Evolutionary conservation across 2,888 invertebrate species (phyloP).

Genomic region (Amorpha juglandis): DNA sequence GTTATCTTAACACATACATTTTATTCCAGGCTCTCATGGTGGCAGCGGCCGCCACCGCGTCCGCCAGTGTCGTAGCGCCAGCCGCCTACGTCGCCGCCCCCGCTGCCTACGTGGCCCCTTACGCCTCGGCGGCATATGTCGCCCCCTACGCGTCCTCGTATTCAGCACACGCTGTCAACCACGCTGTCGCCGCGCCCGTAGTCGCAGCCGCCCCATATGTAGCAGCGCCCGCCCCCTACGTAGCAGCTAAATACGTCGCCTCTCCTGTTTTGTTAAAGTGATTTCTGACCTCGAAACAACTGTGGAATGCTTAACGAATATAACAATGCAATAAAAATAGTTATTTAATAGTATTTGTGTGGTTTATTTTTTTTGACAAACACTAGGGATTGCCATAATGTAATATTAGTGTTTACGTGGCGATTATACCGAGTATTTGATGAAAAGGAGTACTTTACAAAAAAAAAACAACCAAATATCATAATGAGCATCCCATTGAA

Average conservation of each 20-base stretch:
- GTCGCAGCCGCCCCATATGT: constrained; percentile 24
- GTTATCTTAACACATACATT: no score
- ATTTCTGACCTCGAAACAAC: neutral
- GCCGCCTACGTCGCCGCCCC: constrained; percentile 28
- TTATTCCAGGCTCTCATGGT: constrained; percentile 18
- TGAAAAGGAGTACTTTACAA: no score
- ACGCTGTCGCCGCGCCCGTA: constrained; percentile 30
- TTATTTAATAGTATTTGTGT: neutral
- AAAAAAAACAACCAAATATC: no score
- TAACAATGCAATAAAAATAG: constrained; percentile 1
- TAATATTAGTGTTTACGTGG: neutral
- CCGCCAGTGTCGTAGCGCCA: constrained; percentile 26
- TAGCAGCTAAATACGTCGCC: constrained; percentile 29
- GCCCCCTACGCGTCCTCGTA: constrained; percentile 34
- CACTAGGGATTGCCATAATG: neutral
- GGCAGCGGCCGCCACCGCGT: constrained; percentile 25
- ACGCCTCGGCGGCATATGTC: constrained; percentile 30
- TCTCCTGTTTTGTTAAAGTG: constrained; percentile 28
- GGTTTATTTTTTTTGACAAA: neutral
- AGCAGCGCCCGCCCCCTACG: constrained; percentile 21
- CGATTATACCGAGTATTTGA: no score
- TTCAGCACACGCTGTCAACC: constrained; percentile 32
- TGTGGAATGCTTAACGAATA: constrained; percentile 1
- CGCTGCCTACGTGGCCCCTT: constrained; percentile 30
- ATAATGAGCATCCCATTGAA: no score